Percentiles rank a stretch among this genome's conserved stretches.
phyloP scores from a whole-genome alignment of 2,113 vertebrate genomes.

The Ovibos moschatus region DNA sequence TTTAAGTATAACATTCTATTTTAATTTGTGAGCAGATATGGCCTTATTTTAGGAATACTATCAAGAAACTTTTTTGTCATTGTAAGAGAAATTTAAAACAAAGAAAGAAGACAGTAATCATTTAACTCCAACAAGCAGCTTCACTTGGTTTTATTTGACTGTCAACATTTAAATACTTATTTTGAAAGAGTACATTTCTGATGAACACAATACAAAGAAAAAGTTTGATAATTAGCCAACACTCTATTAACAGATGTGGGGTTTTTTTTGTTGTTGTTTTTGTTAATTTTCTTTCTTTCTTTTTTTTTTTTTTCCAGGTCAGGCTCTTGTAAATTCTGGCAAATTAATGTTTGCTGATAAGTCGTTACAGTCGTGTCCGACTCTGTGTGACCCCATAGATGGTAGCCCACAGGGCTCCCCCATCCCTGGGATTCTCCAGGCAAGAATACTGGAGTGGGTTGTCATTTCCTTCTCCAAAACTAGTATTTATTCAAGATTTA shows the following conservation, averaged over 20 bases:
- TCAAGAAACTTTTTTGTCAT: not conserved
- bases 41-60: not conserved
- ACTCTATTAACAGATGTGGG: not conserved
- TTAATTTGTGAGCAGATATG: not conserved
- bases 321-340: not conserved
- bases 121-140: not conserved
- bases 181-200: not conserved
- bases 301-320: constrained; percentile 6
- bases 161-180: not conserved
- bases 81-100: not conserved
- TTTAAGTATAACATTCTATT: constrained; percentile 3
- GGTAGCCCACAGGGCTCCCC: too few species aligned
- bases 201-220: not conserved
- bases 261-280: not conserved
- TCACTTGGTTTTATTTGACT: not conserved
- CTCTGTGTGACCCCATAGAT: too few species aligned
- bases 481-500: constrained; percentile 71
- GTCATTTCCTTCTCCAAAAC: not conserved
- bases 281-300: not conserved
- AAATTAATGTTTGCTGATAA: constrained; percentile 49
- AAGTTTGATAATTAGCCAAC: not conserved
- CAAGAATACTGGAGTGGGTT: too few species aligned
- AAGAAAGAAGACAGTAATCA: not conserved
- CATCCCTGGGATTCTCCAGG: too few species aligned
- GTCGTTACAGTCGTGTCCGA: too few species aligned